Percentiles rank a stretch among this genome's conserved stretches.
Evolutionary conservation across 1,140 invertebrate species (phyloP).

Genomic region (Leptopilina boulardi): DNA sequence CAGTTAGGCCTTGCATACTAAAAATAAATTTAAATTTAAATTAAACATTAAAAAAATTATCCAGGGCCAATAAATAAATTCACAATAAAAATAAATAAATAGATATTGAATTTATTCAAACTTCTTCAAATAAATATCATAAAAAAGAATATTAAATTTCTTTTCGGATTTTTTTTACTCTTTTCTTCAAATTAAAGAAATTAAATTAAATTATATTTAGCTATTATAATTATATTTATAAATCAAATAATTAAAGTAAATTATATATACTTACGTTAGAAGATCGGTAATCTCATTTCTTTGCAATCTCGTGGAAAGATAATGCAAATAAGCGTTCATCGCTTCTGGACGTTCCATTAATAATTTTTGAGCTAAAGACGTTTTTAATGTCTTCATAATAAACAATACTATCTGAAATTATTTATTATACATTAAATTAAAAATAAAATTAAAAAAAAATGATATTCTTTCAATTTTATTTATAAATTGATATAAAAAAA

Average conservation of each 20-base stretch:
- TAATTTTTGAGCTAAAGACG: constrained; percentile 72
- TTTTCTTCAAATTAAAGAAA: too few species aligned
- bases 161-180: too few species aligned
- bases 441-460: constrained; percentile 29
- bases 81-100: too few species aligned
- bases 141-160: too few species aligned
- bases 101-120: too few species aligned
- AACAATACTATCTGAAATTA: constrained; percentile 75
- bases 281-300: constrained; percentile 76
- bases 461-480: too few species aligned
- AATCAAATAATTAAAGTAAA: too few species aligned
- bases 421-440: constrained; percentile 43
- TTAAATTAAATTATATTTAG: too few species aligned
- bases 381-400: constrained; percentile 76
- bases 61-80: too few species aligned
- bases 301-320: constrained; percentile 75
- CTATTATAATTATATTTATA: too few species aligned
- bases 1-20: constrained; percentile 75
- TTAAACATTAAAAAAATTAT: neutral
- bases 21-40: constrained; percentile 54
- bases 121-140: too few species aligned
- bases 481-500: too few species aligned
- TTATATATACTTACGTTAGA: constrained; percentile 74
- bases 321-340: constrained; percentile 75
- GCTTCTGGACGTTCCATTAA: constrained; percentile 73